phyloP scores from a whole-genome alignment of 2,797 vertebrate species.

The Tokudaia tokunoshimensis region DNA sequence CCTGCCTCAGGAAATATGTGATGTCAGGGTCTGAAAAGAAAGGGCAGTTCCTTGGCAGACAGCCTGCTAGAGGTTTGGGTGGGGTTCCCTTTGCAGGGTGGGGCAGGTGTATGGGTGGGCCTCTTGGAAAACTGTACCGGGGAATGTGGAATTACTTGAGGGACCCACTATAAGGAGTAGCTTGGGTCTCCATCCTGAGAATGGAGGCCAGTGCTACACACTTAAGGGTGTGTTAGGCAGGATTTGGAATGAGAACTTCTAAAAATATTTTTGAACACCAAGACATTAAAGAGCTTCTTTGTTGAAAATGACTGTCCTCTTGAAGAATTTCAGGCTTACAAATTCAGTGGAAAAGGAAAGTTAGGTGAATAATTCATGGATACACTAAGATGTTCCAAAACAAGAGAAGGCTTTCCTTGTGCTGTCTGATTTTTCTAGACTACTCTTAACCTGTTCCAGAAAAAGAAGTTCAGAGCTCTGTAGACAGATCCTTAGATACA shows the following conservation, averaged over 20 bases:
- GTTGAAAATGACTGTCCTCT: background rate
- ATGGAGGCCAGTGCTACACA: background rate
- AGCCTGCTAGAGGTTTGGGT: slow-evolving; percentile 49
- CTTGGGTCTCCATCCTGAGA: background rate
- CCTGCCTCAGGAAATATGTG: slow-evolving; percentile 71
- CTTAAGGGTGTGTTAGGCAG: background rate
- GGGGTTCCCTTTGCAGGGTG: slow-evolving; percentile 42
- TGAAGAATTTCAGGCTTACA: background rate
- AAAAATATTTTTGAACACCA: slow-evolving; percentile 24
- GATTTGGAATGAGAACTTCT: slow-evolving; percentile 17
- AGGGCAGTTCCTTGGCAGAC: slow-evolving; percentile 47
- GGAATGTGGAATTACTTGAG: slow-evolving; percentile 31
- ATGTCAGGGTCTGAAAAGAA: slow-evolving; percentile 70
- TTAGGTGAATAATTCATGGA: slow-evolving; percentile 46
- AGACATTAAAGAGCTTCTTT: slow-evolving; percentile 21
- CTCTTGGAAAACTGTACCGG: slow-evolving; percentile 53
- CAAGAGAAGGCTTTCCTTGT: slow-evolving; percentile 35
- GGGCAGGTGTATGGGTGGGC: slow-evolving; percentile 15
- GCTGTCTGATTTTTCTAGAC: background rate
- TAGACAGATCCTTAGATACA: background rate
- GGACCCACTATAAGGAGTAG: slow-evolving; percentile 44
- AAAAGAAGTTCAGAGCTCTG: slow-evolving; percentile 5
- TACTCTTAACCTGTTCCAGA: slow-evolving; percentile 25
- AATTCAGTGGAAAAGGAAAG: slow-evolving; percentile 2
- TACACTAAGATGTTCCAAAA: slow-evolving; percentile 34